Base-by-base conservation (phyloP, 2,113 vertebrate genomes). In the Datnioides undecimradiatus region DNA sequence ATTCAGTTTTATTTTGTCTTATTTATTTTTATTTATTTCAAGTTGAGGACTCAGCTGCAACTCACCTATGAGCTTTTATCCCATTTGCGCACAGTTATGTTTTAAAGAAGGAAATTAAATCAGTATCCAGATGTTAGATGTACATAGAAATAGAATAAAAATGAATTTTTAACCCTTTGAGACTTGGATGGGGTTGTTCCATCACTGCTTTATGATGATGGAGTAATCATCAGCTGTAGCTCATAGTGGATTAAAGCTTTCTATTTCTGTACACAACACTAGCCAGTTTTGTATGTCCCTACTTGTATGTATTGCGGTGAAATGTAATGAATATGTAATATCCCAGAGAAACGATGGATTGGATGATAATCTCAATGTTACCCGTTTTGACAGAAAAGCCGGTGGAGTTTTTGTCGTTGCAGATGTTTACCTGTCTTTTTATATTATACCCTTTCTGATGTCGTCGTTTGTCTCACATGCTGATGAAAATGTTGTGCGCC, bases 361-460 rank as follows among this genome's bases (percentile, higher is more conserved):
- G 29, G 67, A 82, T 64, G 54, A 73, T 65, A 60, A 79, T 82
- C 67, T 85, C 58, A 80, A 8, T 79, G 57, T 77, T 60, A 33
- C 52, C 52, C 23, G 49, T 54, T 71, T 60, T 55, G 49, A 67
- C 72, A 54, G 73, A 74, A 40, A 76, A 72, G 60, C 51, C n/a
- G 76, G 67, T 70, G 64, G 72, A 65, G 38, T 70, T 87, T 87
- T 83, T 72, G 88, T 91, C 77, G 72, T 83, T 79, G 62, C 73
- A 62, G 77, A 80, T 84, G 87, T 88, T 84, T 89, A 79, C 66
- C 51, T 75, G 83, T 91, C 82, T 88, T 90, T 90, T 80, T 83
- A 72, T 86, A 83, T 82, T 80, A 58, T 86, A 77, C 69, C 38
- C 49, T 78, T 46, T 83, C 70, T 76, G 64, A 83, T 46, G 52